Percentiles rank a stretch among this genome's conserved stretches.
These are phyloP conservation scores for Ceuthmochares aereus DNA, from an alignment of 2,113 vertebrate genomes.

Conservation along the genomic window DNA sequence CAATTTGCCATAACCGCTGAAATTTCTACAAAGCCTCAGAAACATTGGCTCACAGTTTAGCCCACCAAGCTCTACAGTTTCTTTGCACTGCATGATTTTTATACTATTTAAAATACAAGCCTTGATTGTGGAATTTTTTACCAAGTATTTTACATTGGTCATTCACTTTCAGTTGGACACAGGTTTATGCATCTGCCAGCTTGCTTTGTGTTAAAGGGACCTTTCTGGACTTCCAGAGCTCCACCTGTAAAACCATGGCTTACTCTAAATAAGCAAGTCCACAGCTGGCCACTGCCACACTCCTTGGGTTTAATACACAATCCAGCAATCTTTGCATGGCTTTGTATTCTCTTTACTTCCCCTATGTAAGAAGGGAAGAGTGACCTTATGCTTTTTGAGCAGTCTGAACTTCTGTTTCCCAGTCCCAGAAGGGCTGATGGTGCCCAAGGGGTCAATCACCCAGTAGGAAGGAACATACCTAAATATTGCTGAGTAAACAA, in stretches of 20 bases:
- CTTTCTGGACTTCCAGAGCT: neutral
- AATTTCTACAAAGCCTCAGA: neutral
- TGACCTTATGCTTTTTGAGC: neutral
- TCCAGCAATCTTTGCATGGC: neutral
- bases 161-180: neutral
- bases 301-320: neutral
- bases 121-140: neutral
- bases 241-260: neutral
- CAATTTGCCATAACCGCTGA: neutral
- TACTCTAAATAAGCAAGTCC: neutral
- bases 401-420: neutral
- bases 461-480: neutral
- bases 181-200: neutral
- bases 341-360: neutral
- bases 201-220: neutral
- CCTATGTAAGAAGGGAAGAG: neutral
- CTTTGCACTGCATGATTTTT: neutral
- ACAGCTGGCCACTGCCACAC: neutral
- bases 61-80: accelerated
- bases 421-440: neutral
- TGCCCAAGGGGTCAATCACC: neutral
- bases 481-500: constrained; percentile 6
- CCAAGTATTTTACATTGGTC: neutral
- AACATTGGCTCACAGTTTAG: neutral
- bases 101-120: neutral